A percentile compares a stretch with the other conserved stretches of the same genome.
These are phyloP conservation scores for Neolamprologus sp. DNA, from an alignment of 2,113 vertebrate genomes.

Conservation along the genomic window DNA sequence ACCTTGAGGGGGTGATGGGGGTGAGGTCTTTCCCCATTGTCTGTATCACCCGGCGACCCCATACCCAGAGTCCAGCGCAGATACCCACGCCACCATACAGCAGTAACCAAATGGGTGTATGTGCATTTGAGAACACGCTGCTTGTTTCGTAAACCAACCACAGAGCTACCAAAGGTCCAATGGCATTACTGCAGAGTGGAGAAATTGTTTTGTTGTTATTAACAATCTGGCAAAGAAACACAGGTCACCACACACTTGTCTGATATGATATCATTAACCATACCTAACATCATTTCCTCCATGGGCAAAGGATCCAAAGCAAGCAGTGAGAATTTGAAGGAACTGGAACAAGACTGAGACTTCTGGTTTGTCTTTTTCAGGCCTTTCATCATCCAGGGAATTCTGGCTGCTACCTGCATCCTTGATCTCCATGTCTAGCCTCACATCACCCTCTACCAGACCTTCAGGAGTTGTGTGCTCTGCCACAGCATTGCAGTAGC, in stretches of 20 bases:
- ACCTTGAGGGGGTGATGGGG: conserved; percentile 86
- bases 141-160: conserved; percentile 80
- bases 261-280: background rate
- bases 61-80: conserved; percentile 94
- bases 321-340: conserved; percentile 94
- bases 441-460: conserved; percentile 64
- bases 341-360: conserved; percentile 95
- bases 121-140: conserved; percentile 64
- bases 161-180: conserved; percentile 89
- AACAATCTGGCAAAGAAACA: background rate
- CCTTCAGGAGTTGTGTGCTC: conserved; percentile 71
- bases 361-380: conserved; percentile 84
- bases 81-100: conserved; percentile 91
- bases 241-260: background rate
- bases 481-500: conserved; percentile 94
- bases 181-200: conserved; percentile 82
- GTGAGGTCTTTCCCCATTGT: conserved; percentile 97
- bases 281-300: conserved; percentile 97
- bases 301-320: conserved; percentile 97
- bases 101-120: conserved; percentile 89
- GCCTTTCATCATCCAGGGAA: conserved; percentile 82
- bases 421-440: conserved; percentile 56
- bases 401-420: conserved; percentile 72
- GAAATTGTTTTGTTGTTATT: background rate
- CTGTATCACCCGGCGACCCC: conserved; percentile 96